Evolutionary conservation across 2,113 vertebrate species (phyloP).

Genomic region (Pelecanoides urinatrix): DNA sequence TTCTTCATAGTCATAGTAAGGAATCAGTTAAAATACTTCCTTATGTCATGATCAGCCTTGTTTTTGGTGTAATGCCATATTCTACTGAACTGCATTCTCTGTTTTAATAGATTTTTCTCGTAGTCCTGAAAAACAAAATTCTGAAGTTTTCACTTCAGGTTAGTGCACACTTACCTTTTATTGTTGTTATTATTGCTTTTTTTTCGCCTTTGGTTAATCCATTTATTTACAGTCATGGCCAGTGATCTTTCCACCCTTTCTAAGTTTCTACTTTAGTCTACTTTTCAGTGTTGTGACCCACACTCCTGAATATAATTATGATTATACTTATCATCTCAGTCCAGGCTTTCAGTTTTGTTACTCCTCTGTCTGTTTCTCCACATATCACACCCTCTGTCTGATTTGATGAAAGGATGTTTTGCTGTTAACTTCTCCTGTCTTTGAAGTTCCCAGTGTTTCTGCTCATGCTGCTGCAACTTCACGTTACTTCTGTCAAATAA

Average conservation of each 20-base stretch:
- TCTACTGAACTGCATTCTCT: not conserved
- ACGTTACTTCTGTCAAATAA: not conserved
- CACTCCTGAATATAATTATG: not conserved
- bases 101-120: not conserved
- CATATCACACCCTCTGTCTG: not conserved
- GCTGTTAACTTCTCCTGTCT: not conserved
- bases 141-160: not conserved
- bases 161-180: not conserved
- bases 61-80: not conserved
- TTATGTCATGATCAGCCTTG: not conserved
- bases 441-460: not conserved
- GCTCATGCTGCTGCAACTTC: not conserved
- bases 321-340: not conserved
- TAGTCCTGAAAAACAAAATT: not conserved
- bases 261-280: not conserved
- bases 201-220: not conserved
- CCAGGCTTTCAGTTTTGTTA: not conserved
- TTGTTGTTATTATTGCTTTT: accelerated
- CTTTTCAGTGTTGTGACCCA: not conserved
- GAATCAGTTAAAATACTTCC: not conserved
- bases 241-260: not conserved
- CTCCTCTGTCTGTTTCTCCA: not conserved
- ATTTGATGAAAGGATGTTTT: not conserved
- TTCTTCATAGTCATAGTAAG: not conserved
- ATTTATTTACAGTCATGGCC: not conserved